Conservation (phyloP, 92 coral and sea anemone genomes). For the Umimayanthus kanabou region DNA sequence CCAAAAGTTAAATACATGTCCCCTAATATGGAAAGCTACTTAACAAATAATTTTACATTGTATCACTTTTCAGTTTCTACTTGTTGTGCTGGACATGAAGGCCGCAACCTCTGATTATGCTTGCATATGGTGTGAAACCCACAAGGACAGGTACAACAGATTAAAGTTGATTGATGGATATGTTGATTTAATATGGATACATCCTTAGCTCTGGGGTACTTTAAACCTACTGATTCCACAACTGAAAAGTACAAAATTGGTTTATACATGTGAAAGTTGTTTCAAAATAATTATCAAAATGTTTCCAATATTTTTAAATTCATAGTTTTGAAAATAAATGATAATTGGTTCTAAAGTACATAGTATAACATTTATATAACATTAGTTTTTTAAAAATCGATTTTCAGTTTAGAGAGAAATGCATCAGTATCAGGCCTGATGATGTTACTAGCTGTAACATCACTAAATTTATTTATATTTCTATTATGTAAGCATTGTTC, state of each 20-base stretch:
- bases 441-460: no score
- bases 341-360: no score
- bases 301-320: neutral
- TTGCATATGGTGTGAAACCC: slow-evolving; percentile 65
- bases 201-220: slow-evolving; percentile 18
- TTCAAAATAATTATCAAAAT: neutral
- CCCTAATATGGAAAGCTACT: no score
- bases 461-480: no score
- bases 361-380: no score
- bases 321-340: neutral
- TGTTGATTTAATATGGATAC: neutral
- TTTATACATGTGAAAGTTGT: neutral
- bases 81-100: slow-evolving; percentile 58
- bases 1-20: no score
- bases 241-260: neutral
- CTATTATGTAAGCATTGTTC: no score
- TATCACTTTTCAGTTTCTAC: slow-evolving; percentile 57
- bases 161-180: neutral
- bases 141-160: slow-evolving; percentile 57
- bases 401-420: no score
- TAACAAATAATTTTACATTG: no score
- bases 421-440: no score
- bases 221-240: slow-evolving; percentile 1
- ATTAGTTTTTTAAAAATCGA: no score
- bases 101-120: slow-evolving; percentile 64